Conservation (phyloP, 2,888 invertebrate species). For the Drosophila kanekoi region DNA sequence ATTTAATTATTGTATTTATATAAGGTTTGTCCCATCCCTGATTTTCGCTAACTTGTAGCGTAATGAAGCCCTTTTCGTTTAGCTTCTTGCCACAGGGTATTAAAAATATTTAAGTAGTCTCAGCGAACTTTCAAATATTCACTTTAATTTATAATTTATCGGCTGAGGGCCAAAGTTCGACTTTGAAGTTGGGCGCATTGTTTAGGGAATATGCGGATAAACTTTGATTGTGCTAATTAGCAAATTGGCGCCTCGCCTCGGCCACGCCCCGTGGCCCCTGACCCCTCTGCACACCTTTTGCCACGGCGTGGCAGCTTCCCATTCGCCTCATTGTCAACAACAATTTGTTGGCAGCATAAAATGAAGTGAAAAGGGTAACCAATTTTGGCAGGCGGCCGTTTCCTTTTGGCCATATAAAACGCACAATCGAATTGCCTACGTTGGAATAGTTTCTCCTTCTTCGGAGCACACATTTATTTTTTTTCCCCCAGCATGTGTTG, state of each 20-base stretch:
- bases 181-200: constrained; percentile 60
- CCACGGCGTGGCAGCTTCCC: not conserved
- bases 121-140: constrained; percentile 59
- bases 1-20: too few species aligned
- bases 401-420: constrained; percentile 51
- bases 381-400: constrained; percentile 54
- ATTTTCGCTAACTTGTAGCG: too few species aligned
- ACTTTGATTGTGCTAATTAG: constrained; percentile 77
- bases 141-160: constrained; percentile 79
- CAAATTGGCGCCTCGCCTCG: constrained; percentile 49
- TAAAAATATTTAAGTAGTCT: constrained; percentile 1
- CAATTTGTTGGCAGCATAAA: constrained; percentile 67
- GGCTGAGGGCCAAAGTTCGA: constrained; percentile 27
- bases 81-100: constrained; percentile 21
- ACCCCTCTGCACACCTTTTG: constrained; percentile 11
- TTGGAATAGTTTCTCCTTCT: constrained; percentile 68
- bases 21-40: too few species aligned
- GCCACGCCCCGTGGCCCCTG: constrained; percentile 6
- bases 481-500: constrained; percentile 57
- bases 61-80: not conserved
- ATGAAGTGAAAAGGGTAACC: constrained; percentile 77
- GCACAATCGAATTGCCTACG: constrained; percentile 75
- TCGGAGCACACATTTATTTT: constrained; percentile 18
- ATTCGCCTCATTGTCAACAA: constrained; percentile 45
- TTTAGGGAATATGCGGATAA: constrained; percentile 41